phyloP scores from a whole-genome alignment of 2,888 invertebrate species.

The Tridacna crocea region DNA sequence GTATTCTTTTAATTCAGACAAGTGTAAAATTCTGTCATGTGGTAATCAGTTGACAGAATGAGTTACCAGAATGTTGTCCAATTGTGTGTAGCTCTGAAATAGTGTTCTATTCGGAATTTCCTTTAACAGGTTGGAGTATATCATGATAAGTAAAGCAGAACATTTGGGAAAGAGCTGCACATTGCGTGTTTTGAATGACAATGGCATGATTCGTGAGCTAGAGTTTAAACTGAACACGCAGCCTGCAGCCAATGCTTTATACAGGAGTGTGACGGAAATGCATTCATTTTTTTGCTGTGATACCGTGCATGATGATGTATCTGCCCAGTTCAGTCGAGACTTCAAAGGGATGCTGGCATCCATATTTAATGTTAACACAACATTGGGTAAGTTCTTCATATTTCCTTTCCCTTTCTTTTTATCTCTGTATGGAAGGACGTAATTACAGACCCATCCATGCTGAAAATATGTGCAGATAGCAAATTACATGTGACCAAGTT shows the following conservation, averaged over 20 bases:
- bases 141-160: constrained; percentile 81
- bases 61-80: too few relatives aligned
- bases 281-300: constrained; percentile 97
- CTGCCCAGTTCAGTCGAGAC: constrained; percentile 94
- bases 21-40: too few relatives aligned
- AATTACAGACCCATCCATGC: background rate
- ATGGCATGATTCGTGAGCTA: constrained; percentile 85
- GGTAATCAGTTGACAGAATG: too few relatives aligned
- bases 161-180: constrained; percentile 79
- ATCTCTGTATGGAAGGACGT: background rate
- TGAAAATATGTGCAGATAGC: too few relatives aligned
- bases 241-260: constrained; percentile 90
- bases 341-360: constrained; percentile 95
- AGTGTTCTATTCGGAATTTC: too few relatives aligned
- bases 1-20: too few relatives aligned
- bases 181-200: constrained; percentile 77
- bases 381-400: constrained; percentile 71
- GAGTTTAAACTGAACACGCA: constrained; percentile 91
- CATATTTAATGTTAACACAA: constrained; percentile 91
- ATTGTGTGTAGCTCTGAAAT: too few relatives aligned
- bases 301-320: constrained; percentile 94
- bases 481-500: too few relatives aligned
- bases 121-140: constrained; percentile 78
- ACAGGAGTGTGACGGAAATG: constrained; percentile 93
- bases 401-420: background rate